Conservation (phyloP, 2,888 invertebrate species). For the Perizoma flavofasciatum region DNA sequence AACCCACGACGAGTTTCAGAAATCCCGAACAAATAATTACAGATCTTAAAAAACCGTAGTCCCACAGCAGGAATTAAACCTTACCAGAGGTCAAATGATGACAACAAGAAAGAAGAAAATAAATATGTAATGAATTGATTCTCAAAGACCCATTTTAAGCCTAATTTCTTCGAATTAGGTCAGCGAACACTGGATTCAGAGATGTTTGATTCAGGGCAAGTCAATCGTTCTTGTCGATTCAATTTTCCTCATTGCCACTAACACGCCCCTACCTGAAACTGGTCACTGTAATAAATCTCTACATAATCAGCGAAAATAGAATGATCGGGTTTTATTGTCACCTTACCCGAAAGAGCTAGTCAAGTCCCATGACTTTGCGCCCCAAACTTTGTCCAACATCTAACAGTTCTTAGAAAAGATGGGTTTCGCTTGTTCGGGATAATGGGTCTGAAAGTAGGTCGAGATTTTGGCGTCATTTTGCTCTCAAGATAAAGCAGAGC, state of each 20-base stretch:
- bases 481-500: conserved; percentile 4
- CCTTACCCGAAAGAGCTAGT: conserved; percentile 11
- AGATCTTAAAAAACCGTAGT: no score
- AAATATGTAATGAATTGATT: no score
- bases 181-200: conserved; percentile 6
- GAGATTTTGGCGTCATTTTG: conserved; percentile 7
- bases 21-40: no score
- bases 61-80: no score
- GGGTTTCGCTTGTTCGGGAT: conserved; percentile 19
- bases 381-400: conserved; percentile 23
- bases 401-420: conserved; percentile 27
- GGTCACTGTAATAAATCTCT: conserved; percentile 16
- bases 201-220: conserved; percentile 9
- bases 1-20: no score
- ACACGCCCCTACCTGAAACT: conserved; percentile 9
- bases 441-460: conserved; percentile 26
- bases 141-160: background rate
- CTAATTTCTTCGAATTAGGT: conserved; percentile 13
- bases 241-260: conserved; percentile 18
- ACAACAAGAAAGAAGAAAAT: no score
- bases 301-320: conserved; percentile 16
- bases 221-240: conserved; percentile 20
- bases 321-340: conserved; percentile 14
- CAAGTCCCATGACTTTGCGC: conserved; percentile 18
- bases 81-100: no score